Base-by-base conservation (phyloP, 1,140 invertebrate species). In the Drosophila rhopaloa region DNA sequence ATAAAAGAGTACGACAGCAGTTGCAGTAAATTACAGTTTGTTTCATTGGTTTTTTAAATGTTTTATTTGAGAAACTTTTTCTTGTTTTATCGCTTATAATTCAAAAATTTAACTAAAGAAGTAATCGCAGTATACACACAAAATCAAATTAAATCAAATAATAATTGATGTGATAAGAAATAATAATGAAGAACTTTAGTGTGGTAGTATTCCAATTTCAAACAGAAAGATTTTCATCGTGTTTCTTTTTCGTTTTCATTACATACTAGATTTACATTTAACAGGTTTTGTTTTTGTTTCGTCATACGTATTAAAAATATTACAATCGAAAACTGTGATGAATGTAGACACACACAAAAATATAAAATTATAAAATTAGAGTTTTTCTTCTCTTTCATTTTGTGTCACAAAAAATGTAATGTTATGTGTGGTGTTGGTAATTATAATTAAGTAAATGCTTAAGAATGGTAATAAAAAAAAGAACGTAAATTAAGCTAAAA, bases 391-490 rank as follows among this genome's bases (percentile, higher is more conserved):
- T 41, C 55, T 13, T 14, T 51, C 43, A 38, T 44, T 54, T 32
- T 35, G 47, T 68, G 29, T 57, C 43, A 56, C 50, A 57, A 76
- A 48, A 44, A 53, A n/a, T 56, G 43, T 67, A 37, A 48, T 58
- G 47, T 75, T 76, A 24, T 40, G 61, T 59, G 48, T 72, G 24
- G 24, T 67, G 58, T 66, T 67, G 71, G 58, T 62, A 75, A 80
- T 80, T 80, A 79, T 83, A 83, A 83, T 84, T 84, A 84, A 84
- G 81, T 84, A 84, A 80, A 84, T 84, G 81, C 81, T 85, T 84
- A 85, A 71, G 43, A 59, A 63, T 67, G 70, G 43, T 76, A 76
- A 54, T 75, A 24, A 54, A 74, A 82, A 79, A 68, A 82, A 78
- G 43, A 72, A 35, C 66, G 38, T 72, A 71, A 70, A 54, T 37